Evolutionary conservation across 1,140 invertebrate genomes (phyloP).

Genomic region (Plectrocnemia conspersa): DNA sequence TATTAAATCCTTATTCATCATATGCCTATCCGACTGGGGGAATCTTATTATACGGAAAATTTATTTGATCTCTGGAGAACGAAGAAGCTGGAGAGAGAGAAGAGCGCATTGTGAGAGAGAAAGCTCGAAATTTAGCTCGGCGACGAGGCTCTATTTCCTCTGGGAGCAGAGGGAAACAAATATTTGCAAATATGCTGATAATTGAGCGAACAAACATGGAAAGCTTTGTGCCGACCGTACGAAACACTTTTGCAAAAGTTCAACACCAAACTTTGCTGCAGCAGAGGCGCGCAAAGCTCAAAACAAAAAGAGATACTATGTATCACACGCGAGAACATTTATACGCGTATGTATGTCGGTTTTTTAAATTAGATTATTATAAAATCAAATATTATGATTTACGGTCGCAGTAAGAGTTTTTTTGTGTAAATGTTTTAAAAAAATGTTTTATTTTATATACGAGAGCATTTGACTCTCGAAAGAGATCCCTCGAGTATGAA

Average conservation of each 20-base stretch:
- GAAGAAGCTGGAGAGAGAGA: background rate
- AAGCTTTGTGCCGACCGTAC: background rate
- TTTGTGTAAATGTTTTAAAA: too few relatives aligned
- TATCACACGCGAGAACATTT: too few relatives aligned
- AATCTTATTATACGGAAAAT: slow-evolving; percentile 22
- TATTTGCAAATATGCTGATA: slow-evolving; percentile 27
- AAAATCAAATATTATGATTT: too few relatives aligned
- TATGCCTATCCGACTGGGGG: slow-evolving; percentile 17
- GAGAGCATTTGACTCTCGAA: too few relatives aligned
- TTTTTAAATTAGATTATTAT: too few relatives aligned
- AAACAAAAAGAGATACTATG: too few relatives aligned
- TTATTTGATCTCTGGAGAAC: slow-evolving; percentile 20
- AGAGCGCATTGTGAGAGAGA: background rate
- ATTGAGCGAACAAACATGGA: slow-evolving; percentile 10
- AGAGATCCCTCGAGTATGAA: too few relatives aligned
- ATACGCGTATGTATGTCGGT: too few relatives aligned
- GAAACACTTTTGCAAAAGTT: slow-evolving; percentile 8
- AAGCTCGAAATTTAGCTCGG: background rate
- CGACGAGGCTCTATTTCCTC: background rate
- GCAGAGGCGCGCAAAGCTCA: too few relatives aligned
- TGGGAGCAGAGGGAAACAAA: slow-evolving; percentile 11
- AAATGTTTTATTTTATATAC: too few relatives aligned
- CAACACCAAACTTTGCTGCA: background rate
- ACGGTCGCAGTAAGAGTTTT: too few relatives aligned
- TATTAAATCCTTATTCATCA: slow-evolving; percentile 25